phyloP scores from a whole-genome alignment of 2,888 invertebrate genomes.

The Penaeus monodon region DNA sequence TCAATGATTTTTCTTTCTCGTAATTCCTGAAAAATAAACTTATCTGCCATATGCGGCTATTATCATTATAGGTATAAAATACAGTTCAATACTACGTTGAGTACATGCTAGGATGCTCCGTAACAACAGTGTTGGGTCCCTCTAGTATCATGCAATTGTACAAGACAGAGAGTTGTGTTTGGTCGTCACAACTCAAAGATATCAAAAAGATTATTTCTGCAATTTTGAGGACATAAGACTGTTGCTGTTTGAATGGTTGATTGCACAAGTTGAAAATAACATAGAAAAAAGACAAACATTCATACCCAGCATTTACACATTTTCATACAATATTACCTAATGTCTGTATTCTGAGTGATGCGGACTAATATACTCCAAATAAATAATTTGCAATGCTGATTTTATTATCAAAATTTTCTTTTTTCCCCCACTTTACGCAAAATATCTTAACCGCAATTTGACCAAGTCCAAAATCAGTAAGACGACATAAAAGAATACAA shows the following conservation, averaged over 20 bases:
- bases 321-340: too few species aligned
- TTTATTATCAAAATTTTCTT: too few species aligned
- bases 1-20: conserved; percentile 10
- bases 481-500: too few species aligned
- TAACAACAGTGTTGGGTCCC: conserved; percentile 34
- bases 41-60: conserved; percentile 21
- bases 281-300: conserved; percentile 13
- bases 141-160: conserved; percentile 13
- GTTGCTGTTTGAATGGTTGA: conserved; percentile 19
- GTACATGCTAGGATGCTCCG: conserved; percentile 11
- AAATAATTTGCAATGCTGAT: too few species aligned
- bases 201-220: neutral
- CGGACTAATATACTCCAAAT: too few species aligned
- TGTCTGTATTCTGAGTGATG: too few species aligned
- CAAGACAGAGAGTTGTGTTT: too few species aligned
- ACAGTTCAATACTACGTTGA: conserved; percentile 7
- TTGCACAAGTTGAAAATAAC: conserved; percentile 13
- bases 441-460: too few species aligned
- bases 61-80: conserved; percentile 25
- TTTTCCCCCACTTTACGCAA: too few species aligned
- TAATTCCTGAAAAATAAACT: conserved; percentile 45
- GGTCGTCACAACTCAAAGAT: too few species aligned
- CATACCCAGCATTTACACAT: too few species aligned
- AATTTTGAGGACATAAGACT: neutral
- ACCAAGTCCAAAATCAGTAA: too few species aligned